phyloP scores from a whole-genome alignment of 1,140 invertebrate genomes.

The Phymastichus coffea region DNA sequence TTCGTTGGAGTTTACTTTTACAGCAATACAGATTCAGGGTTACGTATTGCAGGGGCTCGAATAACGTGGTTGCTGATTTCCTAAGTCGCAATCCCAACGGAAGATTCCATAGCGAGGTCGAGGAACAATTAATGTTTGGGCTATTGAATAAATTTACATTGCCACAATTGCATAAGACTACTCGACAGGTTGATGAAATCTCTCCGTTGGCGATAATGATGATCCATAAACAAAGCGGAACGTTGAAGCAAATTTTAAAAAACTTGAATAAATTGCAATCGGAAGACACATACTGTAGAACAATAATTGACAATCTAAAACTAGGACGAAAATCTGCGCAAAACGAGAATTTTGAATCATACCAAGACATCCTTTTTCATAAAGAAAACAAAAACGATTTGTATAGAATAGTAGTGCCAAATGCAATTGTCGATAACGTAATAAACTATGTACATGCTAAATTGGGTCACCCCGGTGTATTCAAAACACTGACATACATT shows the following conservation, averaged over 20 bases:
- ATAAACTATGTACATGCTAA: not conserved
- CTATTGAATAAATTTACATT: not conserved
- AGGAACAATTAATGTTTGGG: not conserved
- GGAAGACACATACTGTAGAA: not conserved
- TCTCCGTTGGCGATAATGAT: not conserved
- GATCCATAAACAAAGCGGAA: not conserved
- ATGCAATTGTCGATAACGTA: not conserved
- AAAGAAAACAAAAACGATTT: not conserved
- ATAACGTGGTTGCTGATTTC: constrained; percentile 39
- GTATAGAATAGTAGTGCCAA: not conserved
- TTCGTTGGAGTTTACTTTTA: constrained; percentile 47
- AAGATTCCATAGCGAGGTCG: not conserved
- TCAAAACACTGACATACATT: too few species aligned
- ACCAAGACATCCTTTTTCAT: constrained; percentile 1
- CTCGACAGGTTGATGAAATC: not conserved
- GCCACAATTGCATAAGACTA: not conserved
- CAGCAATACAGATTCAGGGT: constrained; percentile 50
- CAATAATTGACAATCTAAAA: not conserved
- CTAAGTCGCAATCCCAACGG: constrained; percentile 30
- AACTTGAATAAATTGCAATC: not conserved
- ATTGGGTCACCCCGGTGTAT: too few species aligned
- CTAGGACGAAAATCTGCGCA: too few species aligned
- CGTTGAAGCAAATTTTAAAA: not conserved
- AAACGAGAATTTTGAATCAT: not conserved
- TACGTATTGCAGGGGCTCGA: constrained; percentile 35